phyloP scores from a whole-genome alignment of 2,888 invertebrate species.

The Epistrophella euchroma region DNA sequence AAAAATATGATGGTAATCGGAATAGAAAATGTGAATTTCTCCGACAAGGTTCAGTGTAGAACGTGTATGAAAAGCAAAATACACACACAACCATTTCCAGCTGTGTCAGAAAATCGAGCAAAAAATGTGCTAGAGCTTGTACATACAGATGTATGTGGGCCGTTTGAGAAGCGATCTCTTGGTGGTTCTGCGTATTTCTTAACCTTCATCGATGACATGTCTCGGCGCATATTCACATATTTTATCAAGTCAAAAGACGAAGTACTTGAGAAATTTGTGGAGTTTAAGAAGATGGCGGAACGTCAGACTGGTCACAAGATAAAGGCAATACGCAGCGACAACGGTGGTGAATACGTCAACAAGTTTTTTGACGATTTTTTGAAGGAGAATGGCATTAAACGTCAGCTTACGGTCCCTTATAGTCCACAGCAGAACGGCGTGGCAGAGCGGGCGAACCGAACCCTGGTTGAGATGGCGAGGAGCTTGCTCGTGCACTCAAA shows the following conservation, averaged over 20 bases:
- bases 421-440: conserved; percentile 69
- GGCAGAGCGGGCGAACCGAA: conserved; percentile 66
- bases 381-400: conserved; percentile 48
- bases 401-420: conserved; percentile 60
- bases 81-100: conserved; percentile 53
- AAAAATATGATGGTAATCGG: conserved; percentile 40
- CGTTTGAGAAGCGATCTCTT: conserved; percentile 54
- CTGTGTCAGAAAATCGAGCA: conserved; percentile 36
- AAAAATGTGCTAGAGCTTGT: conserved; percentile 38
- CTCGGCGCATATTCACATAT: conserved; percentile 45
- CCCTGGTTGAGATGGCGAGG: conserved; percentile 77
- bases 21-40: conserved; percentile 47
- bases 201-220: conserved; percentile 39
- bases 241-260: conserved; percentile 34
- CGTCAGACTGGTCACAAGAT: conserved; percentile 59
- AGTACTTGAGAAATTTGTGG: conserved; percentile 34
- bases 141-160: conserved; percentile 56
- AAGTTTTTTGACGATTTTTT: conserved; percentile 50
- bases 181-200: conserved; percentile 30
- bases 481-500: conserved; percentile 77
- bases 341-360: conserved; percentile 54
- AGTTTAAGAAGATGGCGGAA: conserved; percentile 48
- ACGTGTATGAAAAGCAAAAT: conserved; percentile 55
- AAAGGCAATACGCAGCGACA: conserved; percentile 61
- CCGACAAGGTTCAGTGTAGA: conserved; percentile 31